These are phyloP conservation scores for Phymatocera aterrima DNA, from an alignment of 2,888 invertebrate species.

Conservation along the genomic window DNA sequence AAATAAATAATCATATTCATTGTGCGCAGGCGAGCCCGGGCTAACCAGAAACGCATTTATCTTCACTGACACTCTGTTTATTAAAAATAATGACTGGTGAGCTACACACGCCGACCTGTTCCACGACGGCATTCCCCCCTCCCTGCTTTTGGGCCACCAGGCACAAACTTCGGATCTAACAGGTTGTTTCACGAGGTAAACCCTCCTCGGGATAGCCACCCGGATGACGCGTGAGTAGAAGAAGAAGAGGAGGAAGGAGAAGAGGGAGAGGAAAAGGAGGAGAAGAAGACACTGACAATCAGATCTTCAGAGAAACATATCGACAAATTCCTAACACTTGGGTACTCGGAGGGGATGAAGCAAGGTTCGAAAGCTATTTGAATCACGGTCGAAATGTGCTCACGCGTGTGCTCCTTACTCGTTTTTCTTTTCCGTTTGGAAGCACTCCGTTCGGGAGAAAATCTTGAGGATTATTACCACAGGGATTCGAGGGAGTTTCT, in stretches of 20 bases:
- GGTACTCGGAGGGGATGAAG: no score
- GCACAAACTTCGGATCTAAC: constrained; percentile 15
- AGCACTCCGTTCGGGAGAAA: neutral
- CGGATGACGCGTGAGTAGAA: neutral
- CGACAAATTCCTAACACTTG: no score
- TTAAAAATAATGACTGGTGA: constrained; percentile 70
- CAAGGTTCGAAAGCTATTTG: no score
- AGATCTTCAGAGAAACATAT: no score
- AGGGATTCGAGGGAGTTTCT: constrained; percentile 1
- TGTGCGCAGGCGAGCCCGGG: constrained; percentile 54
- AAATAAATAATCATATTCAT: constrained; percentile 62
- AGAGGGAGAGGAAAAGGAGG: no score
- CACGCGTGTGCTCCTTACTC: neutral
- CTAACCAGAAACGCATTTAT: constrained; percentile 65
- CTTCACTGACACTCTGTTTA: constrained; percentile 66
- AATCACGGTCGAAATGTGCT: neutral
- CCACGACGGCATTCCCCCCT: constrained; percentile 12
- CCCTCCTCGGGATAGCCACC: constrained; percentile 6
- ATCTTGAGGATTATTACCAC: constrained; percentile 2
- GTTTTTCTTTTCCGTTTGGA: neutral
- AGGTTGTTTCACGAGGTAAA: constrained; percentile 34
- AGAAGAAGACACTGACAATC: no score
- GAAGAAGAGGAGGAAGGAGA: no score
- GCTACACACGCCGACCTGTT: constrained; percentile 44
- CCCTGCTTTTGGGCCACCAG: constrained; percentile 3